Evolutionary conservation across 2,888 invertebrate genomes (phyloP).

Genomic region (Dryocosmus kuriphilus): DNA sequence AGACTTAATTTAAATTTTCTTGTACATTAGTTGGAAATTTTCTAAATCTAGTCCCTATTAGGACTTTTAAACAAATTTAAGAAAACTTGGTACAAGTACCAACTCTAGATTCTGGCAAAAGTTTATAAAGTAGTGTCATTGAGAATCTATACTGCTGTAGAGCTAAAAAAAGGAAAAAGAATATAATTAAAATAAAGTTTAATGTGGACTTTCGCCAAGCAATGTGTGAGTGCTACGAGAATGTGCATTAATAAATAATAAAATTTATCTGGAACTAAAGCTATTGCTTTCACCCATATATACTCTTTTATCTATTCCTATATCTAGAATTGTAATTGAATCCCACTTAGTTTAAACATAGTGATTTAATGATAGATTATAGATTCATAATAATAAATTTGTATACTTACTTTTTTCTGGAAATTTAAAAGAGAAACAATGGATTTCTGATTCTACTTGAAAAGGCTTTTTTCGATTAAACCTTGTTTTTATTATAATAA

Average conservation of each 20-base stretch:
- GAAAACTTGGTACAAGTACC: too few relatives aligned
- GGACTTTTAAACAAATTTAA: too few relatives aligned
- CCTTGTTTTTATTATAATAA: background rate
- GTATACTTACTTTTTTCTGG: too few relatives aligned
- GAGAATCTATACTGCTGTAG: too few relatives aligned
- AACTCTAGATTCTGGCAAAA: too few relatives aligned
- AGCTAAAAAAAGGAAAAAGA: background rate
- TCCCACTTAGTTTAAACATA: background rate
- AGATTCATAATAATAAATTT: too few relatives aligned
- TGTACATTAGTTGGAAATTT: too few relatives aligned
- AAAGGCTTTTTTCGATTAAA: background rate
- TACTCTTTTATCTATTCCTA: background rate
- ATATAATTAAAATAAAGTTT: background rate
- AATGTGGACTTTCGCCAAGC: background rate
- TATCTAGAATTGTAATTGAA: background rate
- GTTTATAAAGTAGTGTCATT: too few relatives aligned
- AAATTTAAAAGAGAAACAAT: too few relatives aligned
- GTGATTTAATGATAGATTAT: background rate
- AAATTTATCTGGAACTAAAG: background rate
- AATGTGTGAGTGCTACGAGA: constrained; percentile 2
- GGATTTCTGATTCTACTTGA: background rate
- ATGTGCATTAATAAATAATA: background rate
- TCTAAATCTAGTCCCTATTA: too few relatives aligned
- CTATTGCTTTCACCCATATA: constrained; percentile 1
- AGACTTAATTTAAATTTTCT: too few relatives aligned